A percentile compares a stretch with the other conserved stretches of the same genome.
phyloP scores from a whole-genome alignment of 2,888 invertebrate genomes.

The Orchesellides sinensis region DNA sequence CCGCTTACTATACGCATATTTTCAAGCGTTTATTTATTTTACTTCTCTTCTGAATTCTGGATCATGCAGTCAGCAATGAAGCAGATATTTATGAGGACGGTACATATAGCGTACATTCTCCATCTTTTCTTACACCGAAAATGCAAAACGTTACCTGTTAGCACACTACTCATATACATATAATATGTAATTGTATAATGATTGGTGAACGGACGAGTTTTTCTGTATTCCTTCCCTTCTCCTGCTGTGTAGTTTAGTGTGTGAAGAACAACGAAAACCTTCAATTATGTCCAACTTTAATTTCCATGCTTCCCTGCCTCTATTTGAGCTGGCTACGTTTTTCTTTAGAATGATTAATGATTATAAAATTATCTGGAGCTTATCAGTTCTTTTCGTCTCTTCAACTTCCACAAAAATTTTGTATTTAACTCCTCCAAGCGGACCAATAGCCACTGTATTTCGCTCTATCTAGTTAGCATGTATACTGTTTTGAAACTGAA shows the following conservation, averaged over 20 bases:
- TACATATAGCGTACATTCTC: not conserved
- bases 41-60: not conserved
- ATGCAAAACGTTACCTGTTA: too few species aligned
- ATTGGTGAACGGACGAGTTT: conserved; percentile 46
- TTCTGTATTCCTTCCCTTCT: conserved; percentile 1
- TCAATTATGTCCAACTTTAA: conserved; percentile 63
- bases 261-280: conserved; percentile 60
- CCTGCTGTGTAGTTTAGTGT: conserved; percentile 50
- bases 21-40: not conserved
- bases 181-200: conserved; percentile 21
- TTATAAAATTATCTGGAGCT: conserved; percentile 54
- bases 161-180: too few species aligned
- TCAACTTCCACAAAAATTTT: conserved; percentile 7
- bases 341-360: conserved; percentile 55
- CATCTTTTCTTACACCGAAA: too few species aligned
- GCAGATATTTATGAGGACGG: not conserved
- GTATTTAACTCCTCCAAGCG: too few species aligned
- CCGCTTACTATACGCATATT: not conserved
- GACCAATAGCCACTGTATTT: too few species aligned
- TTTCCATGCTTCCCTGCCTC: conserved; percentile 56
- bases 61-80: not conserved
- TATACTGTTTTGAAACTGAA: too few species aligned
- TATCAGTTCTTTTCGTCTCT: conserved; percentile 54
- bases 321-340: conserved; percentile 56
- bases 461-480: too few species aligned